These are phyloP conservation scores for Carcinoscorpius rotundicauda DNA, from an alignment of 1,140 invertebrate genomes.

Conservation along the genomic window DNA sequence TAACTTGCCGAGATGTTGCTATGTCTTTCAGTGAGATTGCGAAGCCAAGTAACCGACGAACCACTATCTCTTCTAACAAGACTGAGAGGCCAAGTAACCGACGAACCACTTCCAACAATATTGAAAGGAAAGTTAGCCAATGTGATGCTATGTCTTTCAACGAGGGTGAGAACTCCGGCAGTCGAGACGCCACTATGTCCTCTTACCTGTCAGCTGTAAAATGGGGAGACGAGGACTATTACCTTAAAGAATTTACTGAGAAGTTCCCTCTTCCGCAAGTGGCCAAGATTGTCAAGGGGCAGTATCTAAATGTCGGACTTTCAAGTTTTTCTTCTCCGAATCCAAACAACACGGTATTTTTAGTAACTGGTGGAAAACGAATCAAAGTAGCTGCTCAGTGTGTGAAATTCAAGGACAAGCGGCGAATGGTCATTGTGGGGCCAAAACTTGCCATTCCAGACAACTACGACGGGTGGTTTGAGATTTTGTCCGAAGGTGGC, in stretches of 20 bases:
- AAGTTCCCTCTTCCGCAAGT: slow-evolving; percentile 68
- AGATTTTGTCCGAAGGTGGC: slow-evolving; percentile 84
- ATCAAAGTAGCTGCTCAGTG: slow-evolving; percentile 75
- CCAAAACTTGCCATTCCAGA: slow-evolving; percentile 76
- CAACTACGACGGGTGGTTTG: slow-evolving; percentile 81
- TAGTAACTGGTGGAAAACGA: slow-evolving; percentile 65
- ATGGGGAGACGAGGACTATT: slow-evolving; percentile 66
- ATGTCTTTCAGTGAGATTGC: too few relatives aligned
- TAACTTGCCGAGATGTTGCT: too few relatives aligned
- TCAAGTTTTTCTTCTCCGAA: slow-evolving; percentile 69
- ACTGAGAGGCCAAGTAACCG: too few relatives aligned
- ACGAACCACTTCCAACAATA: too few relatives aligned
- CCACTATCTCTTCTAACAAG: too few relatives aligned
- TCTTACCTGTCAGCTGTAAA: slow-evolving; percentile 35
- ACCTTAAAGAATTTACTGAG: slow-evolving; percentile 64
- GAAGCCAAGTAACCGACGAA: too few relatives aligned
- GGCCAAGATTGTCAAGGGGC: slow-evolving; percentile 81
- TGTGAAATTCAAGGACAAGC: slow-evolving; percentile 77
- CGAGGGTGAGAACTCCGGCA: slow-evolving; percentile 3
- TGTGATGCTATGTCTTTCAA: slow-evolving; percentile 8
- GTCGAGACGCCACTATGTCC: too few relatives aligned
- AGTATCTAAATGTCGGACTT: slow-evolving; percentile 75
- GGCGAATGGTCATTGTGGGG: slow-evolving; percentile 56
- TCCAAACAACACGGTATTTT: slow-evolving; percentile 64
- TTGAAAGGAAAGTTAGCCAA: too few relatives aligned